These are phyloP conservation scores for Myotis findleyi DNA, from an alignment of 2,797 vertebrate species.

Conservation along the genomic window DNA sequence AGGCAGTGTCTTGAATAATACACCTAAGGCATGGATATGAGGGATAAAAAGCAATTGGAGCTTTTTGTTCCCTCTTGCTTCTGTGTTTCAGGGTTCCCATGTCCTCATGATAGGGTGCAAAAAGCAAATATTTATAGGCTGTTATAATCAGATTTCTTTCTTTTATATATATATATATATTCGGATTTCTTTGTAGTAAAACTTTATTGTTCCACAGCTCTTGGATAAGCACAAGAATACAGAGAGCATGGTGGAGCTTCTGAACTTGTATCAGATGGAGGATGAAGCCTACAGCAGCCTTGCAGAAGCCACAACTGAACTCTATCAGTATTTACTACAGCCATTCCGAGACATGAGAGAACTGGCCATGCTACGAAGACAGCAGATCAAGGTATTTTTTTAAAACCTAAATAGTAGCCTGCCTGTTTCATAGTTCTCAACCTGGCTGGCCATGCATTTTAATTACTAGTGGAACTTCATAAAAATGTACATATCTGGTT, in stretches of 20 bases:
- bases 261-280: slow-evolving; percentile 96
- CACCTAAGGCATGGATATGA: neutral
- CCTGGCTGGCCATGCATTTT: neutral
- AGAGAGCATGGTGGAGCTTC: slow-evolving; percentile 97
- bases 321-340: slow-evolving; percentile 98
- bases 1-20: neutral
- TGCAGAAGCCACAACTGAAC: slow-evolving; percentile 95
- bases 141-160: neutral
- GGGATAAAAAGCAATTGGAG: neutral
- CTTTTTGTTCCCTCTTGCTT: neutral
- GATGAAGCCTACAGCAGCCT: slow-evolving; percentile 94
- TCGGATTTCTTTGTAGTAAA: slow-evolving; percentile 27
- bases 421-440: neutral
- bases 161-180: too few relatives aligned
- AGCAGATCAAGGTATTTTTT: slow-evolving; percentile 96
- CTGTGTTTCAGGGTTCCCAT: neutral
- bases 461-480: slow-evolving; percentile 7
- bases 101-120: neutral
- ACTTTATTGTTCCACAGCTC: slow-evolving; percentile 87
- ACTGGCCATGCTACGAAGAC: slow-evolving; percentile 96
- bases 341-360: slow-evolving; percentile 99
- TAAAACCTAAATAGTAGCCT: neutral
- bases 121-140: slow-evolving; percentile 35
- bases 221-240: slow-evolving; percentile 95
- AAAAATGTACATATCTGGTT: neutral